These are phyloP conservation scores for Apamea sordens DNA, from an alignment of 2,888 invertebrate species.

Conservation along the genomic window DNA sequence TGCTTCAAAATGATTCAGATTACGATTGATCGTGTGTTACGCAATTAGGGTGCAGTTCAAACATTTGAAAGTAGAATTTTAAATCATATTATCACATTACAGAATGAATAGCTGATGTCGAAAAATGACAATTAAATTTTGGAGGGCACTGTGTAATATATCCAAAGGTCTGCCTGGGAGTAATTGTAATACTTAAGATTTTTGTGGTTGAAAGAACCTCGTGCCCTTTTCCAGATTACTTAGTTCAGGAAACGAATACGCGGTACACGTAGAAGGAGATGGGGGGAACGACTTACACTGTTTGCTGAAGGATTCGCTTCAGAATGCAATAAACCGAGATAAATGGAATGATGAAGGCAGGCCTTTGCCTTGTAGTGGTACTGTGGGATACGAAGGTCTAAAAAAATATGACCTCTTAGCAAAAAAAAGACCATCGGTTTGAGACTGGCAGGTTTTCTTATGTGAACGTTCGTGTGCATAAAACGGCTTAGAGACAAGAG, in stretches of 20 bases:
- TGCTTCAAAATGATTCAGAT: too few species aligned
- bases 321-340: not conserved
- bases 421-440: not conserved
- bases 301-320: not conserved
- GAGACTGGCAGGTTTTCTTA: not conserved
- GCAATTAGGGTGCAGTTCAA: too few species aligned
- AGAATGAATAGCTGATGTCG: too few species aligned
- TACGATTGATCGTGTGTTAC: too few species aligned
- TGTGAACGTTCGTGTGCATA: not conserved
- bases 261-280: too few species aligned
- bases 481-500: slow-evolving; percentile 25
- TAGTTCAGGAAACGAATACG: not conserved
- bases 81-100: too few species aligned
- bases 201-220: not conserved
- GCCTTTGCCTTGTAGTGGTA: not conserved
- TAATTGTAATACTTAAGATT: not conserved
- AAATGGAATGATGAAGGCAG: not conserved
- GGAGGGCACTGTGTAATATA: too few species aligned
- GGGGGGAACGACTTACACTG: not conserved
- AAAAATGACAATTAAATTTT: too few species aligned
- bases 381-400: not conserved
- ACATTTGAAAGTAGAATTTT: too few species aligned
- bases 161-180: not conserved
- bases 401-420: not conserved
- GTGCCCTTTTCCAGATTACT: not conserved